Conservation (phyloP, 2,113 vertebrate genomes). For the Saguinus imperator region DNA sequence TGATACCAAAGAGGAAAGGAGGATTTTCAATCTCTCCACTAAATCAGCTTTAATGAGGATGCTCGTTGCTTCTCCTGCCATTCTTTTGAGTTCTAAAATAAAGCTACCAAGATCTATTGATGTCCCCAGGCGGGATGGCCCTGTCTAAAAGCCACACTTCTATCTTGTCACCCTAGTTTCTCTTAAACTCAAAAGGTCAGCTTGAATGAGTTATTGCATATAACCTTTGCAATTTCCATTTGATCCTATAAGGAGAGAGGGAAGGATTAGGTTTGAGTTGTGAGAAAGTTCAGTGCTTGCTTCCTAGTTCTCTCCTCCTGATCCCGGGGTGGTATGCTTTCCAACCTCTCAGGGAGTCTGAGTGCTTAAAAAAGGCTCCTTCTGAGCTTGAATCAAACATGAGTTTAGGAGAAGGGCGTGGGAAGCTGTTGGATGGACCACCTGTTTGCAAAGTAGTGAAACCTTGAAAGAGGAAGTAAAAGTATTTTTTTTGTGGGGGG, state of each 20-base stretch:
- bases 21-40: constrained; percentile 26
- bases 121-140: background rate
- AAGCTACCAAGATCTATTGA: constrained; percentile 32
- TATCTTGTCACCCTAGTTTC: constrained; percentile 10
- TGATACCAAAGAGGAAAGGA: constrained; percentile 58
- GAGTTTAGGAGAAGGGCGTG: background rate
- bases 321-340: background rate
- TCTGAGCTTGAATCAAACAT: constrained; percentile 45
- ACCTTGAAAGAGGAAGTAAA: background rate
- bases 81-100: constrained; percentile 55
- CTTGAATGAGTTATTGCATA: background rate
- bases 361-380: constrained; percentile 32
- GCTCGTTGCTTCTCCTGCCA: constrained; percentile 21
- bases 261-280: background rate
- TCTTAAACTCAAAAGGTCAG: constrained; percentile 36
- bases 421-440: constrained; percentile 11
- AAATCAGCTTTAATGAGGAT: constrained; percentile 55
- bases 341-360: background rate
- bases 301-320: background rate
- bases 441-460: constrained; percentile 52
- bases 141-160: constrained; percentile 22
- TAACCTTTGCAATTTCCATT: constrained; percentile 28
- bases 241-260: constrained; percentile 36
- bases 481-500: background rate
- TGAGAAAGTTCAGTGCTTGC: constrained; percentile 33